Conservation (phyloP, 2,797 vertebrate genomes). For the Sebastes baramenuke region DNA sequence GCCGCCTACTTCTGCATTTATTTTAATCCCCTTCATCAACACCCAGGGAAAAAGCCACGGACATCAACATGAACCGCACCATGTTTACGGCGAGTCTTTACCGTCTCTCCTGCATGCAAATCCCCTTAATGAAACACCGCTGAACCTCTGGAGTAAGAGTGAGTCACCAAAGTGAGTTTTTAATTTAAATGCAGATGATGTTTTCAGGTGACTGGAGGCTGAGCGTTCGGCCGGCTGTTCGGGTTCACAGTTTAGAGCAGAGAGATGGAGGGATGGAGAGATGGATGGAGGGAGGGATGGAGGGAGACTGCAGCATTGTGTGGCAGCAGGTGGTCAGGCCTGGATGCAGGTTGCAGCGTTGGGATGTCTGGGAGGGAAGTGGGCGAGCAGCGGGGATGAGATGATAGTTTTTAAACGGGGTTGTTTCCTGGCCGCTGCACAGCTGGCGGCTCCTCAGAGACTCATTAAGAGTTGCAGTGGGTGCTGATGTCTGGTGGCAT, state of each 20-base stretch:
- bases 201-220: constrained; percentile 39
- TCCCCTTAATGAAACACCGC: constrained; percentile 15
- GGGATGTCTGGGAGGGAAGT: constrained; percentile 48
- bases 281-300: background rate
- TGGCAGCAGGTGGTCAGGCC: constrained; percentile 38
- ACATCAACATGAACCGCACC: background rate
- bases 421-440: constrained; percentile 66
- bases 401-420: constrained; percentile 49
- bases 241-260: constrained; percentile 34
- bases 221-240: constrained; percentile 5
- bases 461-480: constrained; percentile 60
- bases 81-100: background rate
- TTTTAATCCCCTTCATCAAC: background rate
- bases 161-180: constrained; percentile 25
- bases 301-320: constrained; percentile 6
- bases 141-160: background rate
- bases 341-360: constrained; percentile 30
- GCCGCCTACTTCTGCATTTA: background rate
- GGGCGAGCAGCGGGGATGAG: constrained; percentile 29
- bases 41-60: background rate
- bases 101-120: constrained; percentile 2
- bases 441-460: constrained; percentile 63
- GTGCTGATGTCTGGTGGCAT: constrained; percentile 44
- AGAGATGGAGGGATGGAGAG: background rate
- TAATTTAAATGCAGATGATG: constrained; percentile 65